These are phyloP conservation scores for Hemibagrus guttatus DNA, from an alignment of 2,797 vertebrate genomes.

Conservation along the genomic window DNA sequence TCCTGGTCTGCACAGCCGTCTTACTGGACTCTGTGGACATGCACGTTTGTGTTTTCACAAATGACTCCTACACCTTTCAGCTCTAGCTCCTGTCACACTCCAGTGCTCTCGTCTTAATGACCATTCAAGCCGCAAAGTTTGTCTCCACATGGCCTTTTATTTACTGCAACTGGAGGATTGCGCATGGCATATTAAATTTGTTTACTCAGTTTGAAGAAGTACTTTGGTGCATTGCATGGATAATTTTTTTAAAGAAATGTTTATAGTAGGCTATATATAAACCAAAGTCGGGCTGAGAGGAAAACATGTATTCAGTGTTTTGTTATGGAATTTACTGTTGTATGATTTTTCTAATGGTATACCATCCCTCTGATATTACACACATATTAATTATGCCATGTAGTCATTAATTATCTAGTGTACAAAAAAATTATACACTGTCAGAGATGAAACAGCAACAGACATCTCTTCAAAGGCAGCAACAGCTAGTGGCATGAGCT, in stretches of 20 bases:
- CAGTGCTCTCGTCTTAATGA: constrained; percentile 47
- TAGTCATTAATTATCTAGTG: constrained; percentile 2
- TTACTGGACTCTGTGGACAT: constrained; percentile 41
- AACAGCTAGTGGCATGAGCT: constrained; percentile 33
- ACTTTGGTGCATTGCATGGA: constrained; percentile 17
- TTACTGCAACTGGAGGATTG: constrained; percentile 40
- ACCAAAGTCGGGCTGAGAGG: not conserved
- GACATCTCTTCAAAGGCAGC: not conserved
- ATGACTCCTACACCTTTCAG: constrained; percentile 31
- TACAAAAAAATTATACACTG: not conserved
- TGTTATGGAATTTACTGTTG: not conserved
- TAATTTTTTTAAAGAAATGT: not conserved
- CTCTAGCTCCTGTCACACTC: constrained; percentile 44
- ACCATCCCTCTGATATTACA: not conserved
- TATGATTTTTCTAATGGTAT: not conserved
- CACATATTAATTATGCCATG: constrained; percentile 4
- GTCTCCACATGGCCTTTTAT: constrained; percentile 37
- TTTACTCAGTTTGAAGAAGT: constrained; percentile 46
- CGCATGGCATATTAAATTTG: constrained; percentile 41
- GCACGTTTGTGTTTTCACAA: constrained; percentile 31
- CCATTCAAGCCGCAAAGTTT: constrained; percentile 43
- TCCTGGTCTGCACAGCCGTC: constrained; percentile 23
- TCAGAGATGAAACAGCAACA: not conserved
- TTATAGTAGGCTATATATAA: not conserved
- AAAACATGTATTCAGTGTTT: constrained; percentile 17